A percentile compares a stretch with the other conserved stretches of the same genome.
These are phyloP conservation scores for Drosophila orosa DNA, from an alignment of 1,140 invertebrate genomes.

Conservation along the genomic window DNA sequence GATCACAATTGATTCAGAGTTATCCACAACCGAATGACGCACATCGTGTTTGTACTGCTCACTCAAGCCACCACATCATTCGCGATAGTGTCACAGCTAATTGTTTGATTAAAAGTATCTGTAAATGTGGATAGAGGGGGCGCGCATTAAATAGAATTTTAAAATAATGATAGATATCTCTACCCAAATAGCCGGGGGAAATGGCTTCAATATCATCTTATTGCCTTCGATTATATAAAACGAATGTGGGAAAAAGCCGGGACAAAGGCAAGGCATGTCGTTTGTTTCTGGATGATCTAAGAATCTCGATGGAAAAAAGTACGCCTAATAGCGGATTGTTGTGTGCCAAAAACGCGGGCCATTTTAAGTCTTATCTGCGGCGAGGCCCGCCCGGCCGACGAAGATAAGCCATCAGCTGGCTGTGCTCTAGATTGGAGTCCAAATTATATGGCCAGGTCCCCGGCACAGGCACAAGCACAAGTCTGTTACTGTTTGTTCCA, in stretches of 20 bases:
- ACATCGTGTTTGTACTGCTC: slow-evolving; percentile 14
- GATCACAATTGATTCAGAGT: slow-evolving; percentile 42
- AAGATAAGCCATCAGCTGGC: slow-evolving; percentile 40
- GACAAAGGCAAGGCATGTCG: slow-evolving; percentile 1
- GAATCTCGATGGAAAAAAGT: slow-evolving; percentile 2
- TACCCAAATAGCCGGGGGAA: slow-evolving; percentile 16
- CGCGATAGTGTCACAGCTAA: slow-evolving; percentile 32
- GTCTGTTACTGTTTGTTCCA: slow-evolving; percentile 27
- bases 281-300: slow-evolving; percentile 28
- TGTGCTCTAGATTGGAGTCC: slow-evolving; percentile 35
- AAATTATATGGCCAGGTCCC: slow-evolving; percentile 43
- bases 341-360: slow-evolving; percentile 22
- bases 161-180: slow-evolving; percentile 1
- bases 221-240: slow-evolving; percentile 31
- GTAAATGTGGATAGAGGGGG: slow-evolving; percentile 4
- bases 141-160: not conserved
- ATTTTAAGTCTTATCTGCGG: slow-evolving; percentile 27
- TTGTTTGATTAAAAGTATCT: slow-evolving; percentile 41
- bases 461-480: slow-evolving; percentile 7
- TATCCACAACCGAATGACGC: slow-evolving; percentile 42
- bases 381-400: slow-evolving; percentile 14
- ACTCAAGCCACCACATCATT: slow-evolving; percentile 5
- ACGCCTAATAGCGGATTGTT: slow-evolving; percentile 27
- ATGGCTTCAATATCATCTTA: slow-evolving; percentile 21
- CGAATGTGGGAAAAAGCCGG: slow-evolving; percentile 12